Evolutionary conservation across 1,140 invertebrate genomes (phyloP), one percentile per base, ranked within the genome.

Genomic region (Thaumetopoea pityocampa): DNA sequence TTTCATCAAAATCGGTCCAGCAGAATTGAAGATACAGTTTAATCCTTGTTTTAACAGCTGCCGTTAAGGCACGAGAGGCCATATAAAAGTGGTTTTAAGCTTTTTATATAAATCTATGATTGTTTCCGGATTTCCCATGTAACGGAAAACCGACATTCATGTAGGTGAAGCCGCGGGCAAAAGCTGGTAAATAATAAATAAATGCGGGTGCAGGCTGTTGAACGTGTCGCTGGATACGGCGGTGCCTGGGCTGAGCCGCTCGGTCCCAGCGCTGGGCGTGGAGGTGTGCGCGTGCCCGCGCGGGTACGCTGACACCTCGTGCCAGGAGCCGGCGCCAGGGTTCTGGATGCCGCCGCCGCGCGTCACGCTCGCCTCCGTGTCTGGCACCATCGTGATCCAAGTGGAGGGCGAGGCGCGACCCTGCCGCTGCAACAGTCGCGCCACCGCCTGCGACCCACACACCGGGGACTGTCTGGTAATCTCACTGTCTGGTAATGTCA

Each of bases 211-310:
- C 49, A 94, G 93, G 30, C 71, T 95, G 15, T 79, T 88, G 20
- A 91, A 94, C 64, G 91, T 96, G 0, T 92, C 92, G 0, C 83
- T 98, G 70, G 96, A 98, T 74, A 90, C 92, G 5, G 96, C 95
- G 1, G 88, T 92, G 2, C 82, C 87, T 24, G 85, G 89, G 0
- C 78, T 88, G 11, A 90, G 85, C 32, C 89, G 89, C 1, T 88
- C 89, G 8, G 87, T 87, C 4, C 82, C 91, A n/a, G 96, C 94
- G 1, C 76, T 77, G 1, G 94, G 96, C 1, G 90, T 99, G 4
- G 98, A 99, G 84, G 85, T 92, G 27, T 99, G 98, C 70, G 85
- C 90, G n/a, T 96, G 95, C 67, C 94, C 94, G 1, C 67, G 82
- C 3, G 88, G 92, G 23, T 97, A 96, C 76, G 90, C 90, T 52